Base-by-base conservation (phyloP, 2,797 vertebrate genomes). In the Muscicapa comitata region DNA sequence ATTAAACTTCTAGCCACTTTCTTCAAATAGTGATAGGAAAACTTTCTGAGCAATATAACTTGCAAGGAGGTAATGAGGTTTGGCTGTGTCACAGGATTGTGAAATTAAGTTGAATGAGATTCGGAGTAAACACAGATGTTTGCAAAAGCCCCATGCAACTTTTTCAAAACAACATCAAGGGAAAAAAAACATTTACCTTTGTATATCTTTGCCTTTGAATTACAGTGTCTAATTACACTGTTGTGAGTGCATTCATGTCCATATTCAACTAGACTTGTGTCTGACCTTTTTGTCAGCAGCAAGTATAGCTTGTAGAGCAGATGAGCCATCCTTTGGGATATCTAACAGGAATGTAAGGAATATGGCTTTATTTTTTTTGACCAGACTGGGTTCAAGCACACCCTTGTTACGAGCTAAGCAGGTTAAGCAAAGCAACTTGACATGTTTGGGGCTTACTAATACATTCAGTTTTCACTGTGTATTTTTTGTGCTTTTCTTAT, bases 1-100 rank as follows among this genome's bases (percentile, higher is more conserved):
- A 93, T 97, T 97, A 84, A 94, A 90, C 81, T 94, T 96, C 75
- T 74, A 61, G n/a, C 21, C 75, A 94, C 86, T 86, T 91, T 88
- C 54, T 91, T 94, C 73, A 88, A 90, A 82, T 79, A 85, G 75
- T 67, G 74, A 40, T 35, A 54, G 70, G 72, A 72, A 88, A 86
- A 1, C 10, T 78, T 96, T 96, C 76, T 87, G 43, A 89, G 74
- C 50, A 75, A 71, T 89, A 55, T 74, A 68, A 84, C 59, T 96
- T 89, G 85, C 54, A 75, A 81, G 58, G 83, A 95, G 25, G 33
- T 78, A 70, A 40, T 59, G 42, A 72, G 10, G 33, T 72, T 89
- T 86, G 81, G 21, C 33, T 81, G 29, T 67, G 65, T 68, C 31
- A 75, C 85, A 57, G 61, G 88, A 37, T 71, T 68, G 43, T 80